A percentile compares a stretch with the other conserved stretches of the same genome.
phyloP scores from a whole-genome alignment of 35 echinoderm and acorn worm species.

The Heliocidaris erythrogramma region DNA sequence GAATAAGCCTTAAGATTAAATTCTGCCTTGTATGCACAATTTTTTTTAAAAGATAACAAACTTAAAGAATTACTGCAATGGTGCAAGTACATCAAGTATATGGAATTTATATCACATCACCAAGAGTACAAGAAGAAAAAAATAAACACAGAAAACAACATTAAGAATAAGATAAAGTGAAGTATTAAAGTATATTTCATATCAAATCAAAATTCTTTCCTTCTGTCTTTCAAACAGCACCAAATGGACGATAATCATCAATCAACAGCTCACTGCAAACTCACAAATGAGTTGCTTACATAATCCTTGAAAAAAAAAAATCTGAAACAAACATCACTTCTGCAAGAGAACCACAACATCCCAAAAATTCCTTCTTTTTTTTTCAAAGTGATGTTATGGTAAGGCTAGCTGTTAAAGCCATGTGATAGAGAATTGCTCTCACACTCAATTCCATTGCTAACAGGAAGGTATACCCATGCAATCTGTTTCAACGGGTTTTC shows the following conservation, averaged over 20 bases:
- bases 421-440: neutral
- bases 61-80: neutral
- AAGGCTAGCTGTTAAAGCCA: neutral
- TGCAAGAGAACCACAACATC: too few relatives aligned
- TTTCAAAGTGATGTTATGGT: too few relatives aligned
- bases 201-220: neutral
- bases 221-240: neutral
- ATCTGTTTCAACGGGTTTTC: neutral
- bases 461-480: neutral
- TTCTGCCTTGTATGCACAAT: neutral
- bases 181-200: neutral
- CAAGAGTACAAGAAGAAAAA: neutral
- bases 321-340: too few relatives aligned
- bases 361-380: too few relatives aligned
- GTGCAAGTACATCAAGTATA: too few relatives aligned
- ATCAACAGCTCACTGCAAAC: neutral
- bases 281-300: neutral
- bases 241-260: neutral
- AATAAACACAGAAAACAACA: neutral
- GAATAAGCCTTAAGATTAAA: neutral
- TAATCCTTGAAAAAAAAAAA: neutral
- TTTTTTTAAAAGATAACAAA: neutral
- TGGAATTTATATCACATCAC: neutral
- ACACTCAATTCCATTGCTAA: too few relatives aligned
- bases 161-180: neutral